Evolutionary conservation across 2,888 invertebrate genomes (phyloP).

Genomic region (Tetramorium bicarinatum): DNA sequence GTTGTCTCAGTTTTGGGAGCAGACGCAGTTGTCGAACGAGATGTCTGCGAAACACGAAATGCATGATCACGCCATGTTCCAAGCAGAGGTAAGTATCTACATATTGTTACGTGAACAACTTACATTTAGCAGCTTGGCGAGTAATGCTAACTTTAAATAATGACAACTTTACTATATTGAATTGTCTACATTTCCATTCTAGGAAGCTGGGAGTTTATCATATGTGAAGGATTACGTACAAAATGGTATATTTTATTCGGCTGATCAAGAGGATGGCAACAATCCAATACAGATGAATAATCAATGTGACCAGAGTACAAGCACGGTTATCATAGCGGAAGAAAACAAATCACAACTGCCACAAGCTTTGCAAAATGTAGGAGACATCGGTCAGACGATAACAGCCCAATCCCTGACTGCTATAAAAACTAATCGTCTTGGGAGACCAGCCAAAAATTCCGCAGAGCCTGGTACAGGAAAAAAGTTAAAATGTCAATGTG

Average conservation of each 20-base stretch:
- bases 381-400: constrained; percentile 63
- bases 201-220: constrained; percentile 67
- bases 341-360: constrained; percentile 64
- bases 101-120: background rate
- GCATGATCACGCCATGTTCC: constrained; percentile 75
- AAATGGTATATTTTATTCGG: constrained; percentile 59
- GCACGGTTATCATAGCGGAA: constrained; percentile 34
- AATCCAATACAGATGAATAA: constrained; percentile 67
- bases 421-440: constrained; percentile 79
- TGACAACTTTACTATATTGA: background rate
- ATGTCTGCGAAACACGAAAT: constrained; percentile 80
- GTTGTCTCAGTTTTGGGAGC: constrained; percentile 84
- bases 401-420: constrained; percentile 68
- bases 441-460: constrained; percentile 80
- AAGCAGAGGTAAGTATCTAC: constrained; percentile 73
- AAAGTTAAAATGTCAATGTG: constrained; percentile 84
- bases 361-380: constrained; percentile 61
- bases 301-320: constrained; percentile 61
- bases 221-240: constrained; percentile 68
- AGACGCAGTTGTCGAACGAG: constrained; percentile 82
- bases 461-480: constrained; percentile 74
- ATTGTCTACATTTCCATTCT: constrained; percentile 38
- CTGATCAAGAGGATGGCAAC: constrained; percentile 63
- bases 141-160: too few species aligned
- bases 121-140: background rate